phyloP scores from a whole-genome alignment of 1,140 invertebrate species.

The Ceratina japonica region DNA sequence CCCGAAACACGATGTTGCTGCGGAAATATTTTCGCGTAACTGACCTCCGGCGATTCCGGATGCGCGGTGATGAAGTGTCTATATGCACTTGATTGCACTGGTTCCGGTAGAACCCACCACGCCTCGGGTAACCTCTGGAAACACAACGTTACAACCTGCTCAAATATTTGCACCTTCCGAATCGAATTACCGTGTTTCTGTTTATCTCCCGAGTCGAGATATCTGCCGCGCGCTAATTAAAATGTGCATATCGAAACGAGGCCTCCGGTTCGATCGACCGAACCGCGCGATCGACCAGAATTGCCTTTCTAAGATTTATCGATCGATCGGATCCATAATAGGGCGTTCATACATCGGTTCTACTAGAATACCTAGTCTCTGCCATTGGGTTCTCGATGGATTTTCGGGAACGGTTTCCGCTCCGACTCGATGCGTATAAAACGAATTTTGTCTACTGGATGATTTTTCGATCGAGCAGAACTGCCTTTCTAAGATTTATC shows the following conservation, averaged over 20 bases:
- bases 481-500: too few relatives aligned
- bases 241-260: constrained; percentile 44
- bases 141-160: constrained; percentile 53
- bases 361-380: too few relatives aligned
- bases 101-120: constrained; percentile 36
- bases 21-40: constrained; percentile 57
- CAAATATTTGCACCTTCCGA: constrained; percentile 62
- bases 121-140: constrained; percentile 49
- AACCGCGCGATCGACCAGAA: neutral
- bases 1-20: constrained; percentile 30
- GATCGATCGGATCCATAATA: neutral
- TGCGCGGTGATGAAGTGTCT: constrained; percentile 35
- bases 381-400: too few relatives aligned
- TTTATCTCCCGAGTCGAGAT: constrained; percentile 36
- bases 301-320: too few relatives aligned
- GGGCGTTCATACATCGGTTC: too few relatives aligned
- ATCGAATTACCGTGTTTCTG: constrained; percentile 62
- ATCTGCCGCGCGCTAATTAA: constrained; percentile 49
- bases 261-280: neutral
- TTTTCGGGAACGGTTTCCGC: too few relatives aligned
- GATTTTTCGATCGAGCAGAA: too few relatives aligned
- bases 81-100: constrained; percentile 41
- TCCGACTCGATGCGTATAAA: too few relatives aligned
- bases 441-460: too few relatives aligned
- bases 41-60: constrained; percentile 57